Evolutionary conservation across 2,113 vertebrate genomes (phyloP).

Genomic region (Uria lomvia): DNA sequence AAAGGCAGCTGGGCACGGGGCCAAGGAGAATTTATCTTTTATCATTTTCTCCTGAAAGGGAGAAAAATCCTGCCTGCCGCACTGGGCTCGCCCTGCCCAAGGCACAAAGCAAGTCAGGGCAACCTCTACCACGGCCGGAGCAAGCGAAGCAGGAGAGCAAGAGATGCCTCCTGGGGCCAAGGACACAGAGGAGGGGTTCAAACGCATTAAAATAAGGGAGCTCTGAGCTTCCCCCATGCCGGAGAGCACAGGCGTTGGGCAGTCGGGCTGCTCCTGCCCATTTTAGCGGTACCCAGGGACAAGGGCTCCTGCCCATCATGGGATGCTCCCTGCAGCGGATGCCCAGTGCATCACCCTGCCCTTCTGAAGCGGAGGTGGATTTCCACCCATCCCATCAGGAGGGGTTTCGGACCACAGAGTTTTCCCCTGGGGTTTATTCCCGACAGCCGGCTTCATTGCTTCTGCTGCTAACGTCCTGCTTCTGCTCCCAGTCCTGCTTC

Average conservation of each 20-base stretch:
- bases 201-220: not conserved
- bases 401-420: fast-evolving
- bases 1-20: not conserved
- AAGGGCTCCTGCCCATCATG: fast-evolving
- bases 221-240: not conserved
- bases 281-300: fast-evolving
- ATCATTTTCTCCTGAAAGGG: not conserved
- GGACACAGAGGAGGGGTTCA: not conserved
- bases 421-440: not conserved
- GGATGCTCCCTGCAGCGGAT: not conserved
- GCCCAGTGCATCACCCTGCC: not conserved
- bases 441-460: not conserved
- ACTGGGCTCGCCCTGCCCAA: not conserved
- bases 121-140: not conserved
- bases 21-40: not conserved
- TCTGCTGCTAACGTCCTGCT: not conserved
- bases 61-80: not conserved
- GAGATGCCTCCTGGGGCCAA: not conserved
- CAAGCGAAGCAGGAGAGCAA: not conserved
- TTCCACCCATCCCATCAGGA: not conserved
- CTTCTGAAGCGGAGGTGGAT: not conserved
- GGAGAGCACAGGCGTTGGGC: fast-evolving
- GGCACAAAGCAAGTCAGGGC: fast-evolving
- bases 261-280: not conserved
- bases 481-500: not conserved